Evolutionary conservation across 2,888 invertebrate genomes (phyloP).

Genomic region (Muschampia plurimacula): DNA sequence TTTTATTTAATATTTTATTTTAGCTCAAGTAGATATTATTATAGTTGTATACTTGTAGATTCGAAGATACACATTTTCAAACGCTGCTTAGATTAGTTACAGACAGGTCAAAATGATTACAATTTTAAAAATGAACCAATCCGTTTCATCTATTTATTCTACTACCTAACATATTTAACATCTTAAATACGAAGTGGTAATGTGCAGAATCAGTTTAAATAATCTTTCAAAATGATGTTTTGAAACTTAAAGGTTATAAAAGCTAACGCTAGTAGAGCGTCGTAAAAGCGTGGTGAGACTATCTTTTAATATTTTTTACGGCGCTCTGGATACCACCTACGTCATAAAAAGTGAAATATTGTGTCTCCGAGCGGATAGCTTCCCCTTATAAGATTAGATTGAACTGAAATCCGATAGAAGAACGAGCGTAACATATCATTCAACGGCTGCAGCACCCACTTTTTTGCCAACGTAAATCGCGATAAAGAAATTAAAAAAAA

Average conservation of each 20-base stretch:
- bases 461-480: constrained; percentile 13
- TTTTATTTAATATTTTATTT: no score
- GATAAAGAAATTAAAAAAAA: constrained; percentile 11
- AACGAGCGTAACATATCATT: constrained; percentile 29
- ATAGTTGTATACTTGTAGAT: no score
- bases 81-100: no score
- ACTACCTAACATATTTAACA: no score
- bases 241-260: constrained; percentile 18
- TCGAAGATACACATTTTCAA: no score
- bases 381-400: constrained; percentile 73
- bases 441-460: constrained; percentile 5
- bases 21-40: no score
- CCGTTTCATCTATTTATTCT: no score
- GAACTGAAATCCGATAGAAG: constrained; percentile 76
- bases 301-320: constrained; percentile 77
- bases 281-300: constrained; percentile 69
- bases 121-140: no score
- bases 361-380: constrained; percentile 74
- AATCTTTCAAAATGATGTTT: background rate
- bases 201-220: background rate
- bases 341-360: constrained; percentile 83
- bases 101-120: no score
- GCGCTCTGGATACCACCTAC: constrained; percentile 72
- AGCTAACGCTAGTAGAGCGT: constrained; percentile 60
- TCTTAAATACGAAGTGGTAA: no score